Conservation (phyloP, 1,140 invertebrate species). For the Drosophila rhopaloa region DNA sequence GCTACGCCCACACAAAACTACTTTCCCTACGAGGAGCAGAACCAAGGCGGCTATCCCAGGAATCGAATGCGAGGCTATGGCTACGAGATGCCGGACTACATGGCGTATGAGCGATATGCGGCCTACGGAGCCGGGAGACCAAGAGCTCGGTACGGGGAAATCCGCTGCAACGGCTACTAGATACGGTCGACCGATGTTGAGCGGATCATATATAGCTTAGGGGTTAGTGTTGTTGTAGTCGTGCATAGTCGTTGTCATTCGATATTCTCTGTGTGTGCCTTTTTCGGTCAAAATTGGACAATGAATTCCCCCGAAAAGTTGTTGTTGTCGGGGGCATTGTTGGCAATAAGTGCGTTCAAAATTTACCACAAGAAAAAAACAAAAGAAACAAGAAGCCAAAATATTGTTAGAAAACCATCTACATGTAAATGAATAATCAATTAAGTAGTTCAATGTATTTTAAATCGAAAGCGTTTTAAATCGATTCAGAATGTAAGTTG, state of each 20-base stretch:
- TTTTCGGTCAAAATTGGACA: slow-evolving; percentile 79
- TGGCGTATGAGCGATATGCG: slow-evolving; percentile 77
- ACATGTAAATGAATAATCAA: slow-evolving; percentile 61
- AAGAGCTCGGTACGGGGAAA: slow-evolving; percentile 61
- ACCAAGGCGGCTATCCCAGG: slow-evolving; percentile 24
- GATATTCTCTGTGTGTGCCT: slow-evolving; percentile 81
- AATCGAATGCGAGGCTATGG: slow-evolving; percentile 54
- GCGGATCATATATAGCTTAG: slow-evolving; percentile 22
- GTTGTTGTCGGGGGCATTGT: slow-evolving; percentile 52
- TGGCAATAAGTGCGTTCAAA: slow-evolving; percentile 65
- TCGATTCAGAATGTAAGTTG: slow-evolving; percentile 21
- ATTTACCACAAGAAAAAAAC: slow-evolving; percentile 44
- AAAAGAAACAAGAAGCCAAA: slow-evolving; percentile 63
- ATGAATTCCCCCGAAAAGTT: slow-evolving; percentile 47
- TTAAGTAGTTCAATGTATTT: slow-evolving; percentile 79
- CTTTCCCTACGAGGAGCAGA: slow-evolving; percentile 59
- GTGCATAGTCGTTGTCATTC: slow-evolving; percentile 72
- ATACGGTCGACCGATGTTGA: slow-evolving; percentile 10
- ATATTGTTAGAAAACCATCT: slow-evolving; percentile 55
- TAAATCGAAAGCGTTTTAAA: slow-evolving; percentile 61
- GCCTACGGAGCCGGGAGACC: slow-evolving; percentile 51
- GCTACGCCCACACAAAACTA: slow-evolving; percentile 39
- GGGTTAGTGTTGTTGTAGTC: slow-evolving; percentile 56
- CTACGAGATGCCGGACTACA: slow-evolving; percentile 64
- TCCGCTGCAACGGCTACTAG: slow-evolving; percentile 75